Conservation (phyloP, 1,140 invertebrate species). For the Acyrthosiphon pisum region DNA sequence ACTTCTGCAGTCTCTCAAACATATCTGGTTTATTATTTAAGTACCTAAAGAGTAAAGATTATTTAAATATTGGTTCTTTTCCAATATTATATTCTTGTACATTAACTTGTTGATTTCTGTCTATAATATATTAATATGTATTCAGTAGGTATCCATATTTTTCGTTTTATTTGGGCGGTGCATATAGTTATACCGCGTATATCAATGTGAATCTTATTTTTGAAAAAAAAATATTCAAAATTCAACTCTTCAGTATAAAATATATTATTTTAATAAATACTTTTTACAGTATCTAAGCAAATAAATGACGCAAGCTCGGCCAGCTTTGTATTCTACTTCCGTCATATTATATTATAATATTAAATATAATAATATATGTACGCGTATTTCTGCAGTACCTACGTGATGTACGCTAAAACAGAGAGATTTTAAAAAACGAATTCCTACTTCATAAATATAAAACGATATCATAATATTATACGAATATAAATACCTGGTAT, state of each 20-base stretch:
- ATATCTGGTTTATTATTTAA: slow-evolving; percentile 1
- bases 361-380: neutral
- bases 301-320: neutral
- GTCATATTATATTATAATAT: neutral
- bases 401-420: neutral
- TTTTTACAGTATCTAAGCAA: neutral
- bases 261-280: neutral
- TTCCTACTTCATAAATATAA: slow-evolving; percentile 4
- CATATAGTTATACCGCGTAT: neutral
- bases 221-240: neutral
- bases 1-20: neutral
- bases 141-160: neutral
- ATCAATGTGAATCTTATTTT: neutral
- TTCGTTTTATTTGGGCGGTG: neutral
- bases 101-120: neutral
- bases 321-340: neutral
- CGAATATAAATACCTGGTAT: neutral
- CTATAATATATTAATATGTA: neutral
- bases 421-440: neutral
- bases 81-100: neutral
- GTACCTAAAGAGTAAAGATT: neutral
- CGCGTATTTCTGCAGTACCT: neutral
- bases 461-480: neutral
- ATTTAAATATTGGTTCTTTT: slow-evolving; percentile 6
- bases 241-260: neutral